These are phyloP conservation scores for Hipposideros armiger DNA, from an alignment of 2,113 vertebrate genomes.

Conservation along the genomic window DNA sequence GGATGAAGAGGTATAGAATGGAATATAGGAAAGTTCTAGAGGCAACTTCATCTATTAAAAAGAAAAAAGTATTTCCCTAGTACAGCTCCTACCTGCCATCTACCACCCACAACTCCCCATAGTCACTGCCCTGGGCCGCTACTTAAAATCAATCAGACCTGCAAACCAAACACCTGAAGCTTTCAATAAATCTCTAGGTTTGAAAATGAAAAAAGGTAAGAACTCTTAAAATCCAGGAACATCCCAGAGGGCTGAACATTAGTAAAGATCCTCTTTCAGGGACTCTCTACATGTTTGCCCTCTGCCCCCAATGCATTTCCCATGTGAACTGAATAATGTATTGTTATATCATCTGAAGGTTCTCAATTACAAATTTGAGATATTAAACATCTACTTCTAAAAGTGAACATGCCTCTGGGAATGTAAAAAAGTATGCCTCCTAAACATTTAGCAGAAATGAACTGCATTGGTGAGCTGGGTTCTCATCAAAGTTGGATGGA, in stretches of 20 bases:
- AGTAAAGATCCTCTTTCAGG: neutral
- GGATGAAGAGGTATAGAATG: neutral
- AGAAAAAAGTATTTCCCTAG: neutral
- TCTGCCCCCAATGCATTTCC: neutral
- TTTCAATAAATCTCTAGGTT: neutral
- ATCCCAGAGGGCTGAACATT: neutral
- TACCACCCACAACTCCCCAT: too few relatives aligned
- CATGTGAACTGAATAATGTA: neutral
- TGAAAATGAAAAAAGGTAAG: neutral
- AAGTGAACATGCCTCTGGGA: conserved; percentile 39
- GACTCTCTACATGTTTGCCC: neutral
- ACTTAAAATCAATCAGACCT: neutral
- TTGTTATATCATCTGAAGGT: neutral
- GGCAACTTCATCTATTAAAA: neutral
- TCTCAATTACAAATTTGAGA: conserved; percentile 1
- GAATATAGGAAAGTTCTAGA: neutral
- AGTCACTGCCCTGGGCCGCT: neutral
- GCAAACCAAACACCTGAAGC: neutral
- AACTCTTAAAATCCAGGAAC: neutral
- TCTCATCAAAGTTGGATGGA: neutral
- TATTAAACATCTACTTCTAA: conserved; percentile 45
- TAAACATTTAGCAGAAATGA: neutral
- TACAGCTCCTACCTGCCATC: neutral
- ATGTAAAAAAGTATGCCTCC: neutral
- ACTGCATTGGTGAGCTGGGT: neutral